Conservation (phyloP, 2,113 vertebrate genomes). For the Spermophilus dauricus region DNA sequence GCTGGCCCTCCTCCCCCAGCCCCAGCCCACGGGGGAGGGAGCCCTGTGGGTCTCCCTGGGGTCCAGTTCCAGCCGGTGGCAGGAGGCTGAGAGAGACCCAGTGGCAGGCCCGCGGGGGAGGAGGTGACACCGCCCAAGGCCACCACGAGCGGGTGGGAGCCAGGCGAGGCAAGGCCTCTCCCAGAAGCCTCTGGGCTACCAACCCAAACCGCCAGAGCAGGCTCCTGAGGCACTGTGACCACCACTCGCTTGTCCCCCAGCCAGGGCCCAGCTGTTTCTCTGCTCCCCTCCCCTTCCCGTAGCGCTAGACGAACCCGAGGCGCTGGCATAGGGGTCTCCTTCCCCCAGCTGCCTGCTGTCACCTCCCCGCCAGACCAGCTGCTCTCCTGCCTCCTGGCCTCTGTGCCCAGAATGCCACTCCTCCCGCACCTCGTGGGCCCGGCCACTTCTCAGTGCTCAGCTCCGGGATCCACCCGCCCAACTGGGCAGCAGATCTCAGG, state of each 20-base stretch:
- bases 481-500: neutral
- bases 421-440: neutral
- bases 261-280: neutral
- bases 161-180: neutral
- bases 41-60: fast-evolving
- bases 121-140: neutral
- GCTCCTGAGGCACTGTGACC: neutral
- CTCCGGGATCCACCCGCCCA: fast-evolving
- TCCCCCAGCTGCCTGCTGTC: neutral
- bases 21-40: neutral
- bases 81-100: neutral
- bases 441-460: neutral
- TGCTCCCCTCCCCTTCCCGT: neutral
- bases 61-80: neutral
- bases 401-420: neutral
- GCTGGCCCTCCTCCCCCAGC: neutral
- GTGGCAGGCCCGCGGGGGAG: neutral
- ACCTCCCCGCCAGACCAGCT: neutral
- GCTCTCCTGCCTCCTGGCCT: neutral
- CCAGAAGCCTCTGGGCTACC: neutral
- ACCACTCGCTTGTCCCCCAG: neutral
- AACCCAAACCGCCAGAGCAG: neutral
- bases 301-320: fast-evolving
- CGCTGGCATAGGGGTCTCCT: neutral
- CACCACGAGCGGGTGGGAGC: fast-evolving